These are phyloP conservation scores for Lacerta viridis DNA, from an alignment of 2,797 vertebrate species.

Conservation along the genomic window DNA sequence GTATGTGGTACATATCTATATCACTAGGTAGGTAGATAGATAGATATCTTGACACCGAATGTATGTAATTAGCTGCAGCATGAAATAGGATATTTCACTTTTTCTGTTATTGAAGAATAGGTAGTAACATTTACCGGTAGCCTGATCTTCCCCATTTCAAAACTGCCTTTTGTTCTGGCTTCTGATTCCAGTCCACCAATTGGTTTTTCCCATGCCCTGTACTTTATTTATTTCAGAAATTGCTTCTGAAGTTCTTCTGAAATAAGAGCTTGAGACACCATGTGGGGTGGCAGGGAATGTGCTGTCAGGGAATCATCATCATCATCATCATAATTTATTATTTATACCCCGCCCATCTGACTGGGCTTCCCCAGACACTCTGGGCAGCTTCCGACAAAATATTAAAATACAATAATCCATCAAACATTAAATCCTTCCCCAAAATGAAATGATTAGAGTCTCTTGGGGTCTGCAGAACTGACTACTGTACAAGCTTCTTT, in stretches of 20 bases:
- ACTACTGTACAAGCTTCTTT: neutral
- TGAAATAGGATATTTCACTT: neutral
- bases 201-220: neutral
- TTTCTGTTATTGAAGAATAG: neutral
- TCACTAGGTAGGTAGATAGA: no score
- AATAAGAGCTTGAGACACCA: neutral
- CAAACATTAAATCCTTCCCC: no score
- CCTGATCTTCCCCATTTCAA: neutral
- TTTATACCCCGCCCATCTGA: no score
- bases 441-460: neutral
- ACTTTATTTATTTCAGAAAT: neutral
- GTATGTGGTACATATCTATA: no score
- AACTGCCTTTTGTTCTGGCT: neutral
- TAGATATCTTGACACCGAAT: no score
- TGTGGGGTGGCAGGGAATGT: neutral
- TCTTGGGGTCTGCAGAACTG: neutral
- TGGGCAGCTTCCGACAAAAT: no score
- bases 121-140: neutral
- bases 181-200: neutral
- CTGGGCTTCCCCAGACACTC: no score
- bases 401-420: no score
- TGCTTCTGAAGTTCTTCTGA: conserved; percentile 6
- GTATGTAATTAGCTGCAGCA: neutral
- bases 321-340: no score
- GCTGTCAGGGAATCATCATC: neutral